These are phyloP conservation scores for Radopholus similis DNA, from an alignment of 1,140 invertebrate species.

Conservation along the genomic window DNA sequence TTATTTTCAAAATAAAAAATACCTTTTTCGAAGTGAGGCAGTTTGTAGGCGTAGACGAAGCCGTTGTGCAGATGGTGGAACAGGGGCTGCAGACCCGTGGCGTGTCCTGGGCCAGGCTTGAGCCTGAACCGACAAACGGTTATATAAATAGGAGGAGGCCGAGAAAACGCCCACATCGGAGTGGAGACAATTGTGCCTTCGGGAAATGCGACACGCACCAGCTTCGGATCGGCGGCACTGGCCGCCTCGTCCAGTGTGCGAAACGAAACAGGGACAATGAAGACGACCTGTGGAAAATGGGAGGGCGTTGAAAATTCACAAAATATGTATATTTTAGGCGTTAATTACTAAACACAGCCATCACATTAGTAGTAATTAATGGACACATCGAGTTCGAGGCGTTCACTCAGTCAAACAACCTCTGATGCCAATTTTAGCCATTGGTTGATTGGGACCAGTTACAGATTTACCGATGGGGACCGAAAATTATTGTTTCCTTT, in stretches of 20 bases:
- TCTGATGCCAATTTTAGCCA: not conserved
- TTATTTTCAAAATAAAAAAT: too few species aligned
- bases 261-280: constrained; percentile 12
- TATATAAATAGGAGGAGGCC: not conserved
- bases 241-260: constrained; percentile 1
- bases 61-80: too few species aligned
- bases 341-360: too few species aligned
- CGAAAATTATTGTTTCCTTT: too few species aligned
- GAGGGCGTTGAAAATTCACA: too few species aligned
- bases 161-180: not conserved
- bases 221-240: constrained; percentile 9
- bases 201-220: constrained; percentile 7
- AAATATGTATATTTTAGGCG: not conserved
- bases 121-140: not conserved
- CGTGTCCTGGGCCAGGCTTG: not conserved
- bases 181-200: not conserved
- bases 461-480: too few species aligned
- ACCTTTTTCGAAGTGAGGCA: too few species aligned
- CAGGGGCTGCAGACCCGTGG: not conserved
- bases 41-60: too few species aligned
- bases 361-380: too few species aligned
- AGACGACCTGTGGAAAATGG: not conserved
- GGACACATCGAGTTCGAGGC: not conserved
- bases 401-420: not conserved
- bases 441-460: too few species aligned